phyloP scores from a whole-genome alignment of 2,113 vertebrate species.

The Thymallus thymallus region DNA sequence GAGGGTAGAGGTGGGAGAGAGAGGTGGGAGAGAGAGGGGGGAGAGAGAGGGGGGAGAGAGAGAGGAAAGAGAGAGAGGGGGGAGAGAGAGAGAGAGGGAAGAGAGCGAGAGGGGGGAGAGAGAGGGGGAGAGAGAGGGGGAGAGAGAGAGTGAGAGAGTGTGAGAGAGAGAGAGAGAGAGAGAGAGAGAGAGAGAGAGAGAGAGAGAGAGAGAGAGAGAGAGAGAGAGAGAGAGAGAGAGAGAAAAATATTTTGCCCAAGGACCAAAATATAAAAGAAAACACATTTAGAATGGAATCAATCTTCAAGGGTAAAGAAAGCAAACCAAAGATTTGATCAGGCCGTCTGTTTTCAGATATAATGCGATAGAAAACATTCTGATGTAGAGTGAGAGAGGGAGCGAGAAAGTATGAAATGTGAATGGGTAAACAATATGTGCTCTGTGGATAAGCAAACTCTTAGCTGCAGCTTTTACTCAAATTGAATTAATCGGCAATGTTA shows the following conservation, averaged over 20 bases:
- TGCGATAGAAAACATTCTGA: slow-evolving; percentile 31
- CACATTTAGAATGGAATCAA: slow-evolving; percentile 58
- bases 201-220: too few species aligned
- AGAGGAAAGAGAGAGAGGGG: too few species aligned
- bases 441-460: slow-evolving; percentile 21
- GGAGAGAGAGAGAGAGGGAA: too few species aligned
- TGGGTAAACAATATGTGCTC: slow-evolving; percentile 46
- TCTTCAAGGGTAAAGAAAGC: slow-evolving; percentile 27
- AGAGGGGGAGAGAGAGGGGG: too few species aligned
- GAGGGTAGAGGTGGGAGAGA: too few species aligned
- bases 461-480: slow-evolving; percentile 2
- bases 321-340: slow-evolving; percentile 46
- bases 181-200: too few species aligned
- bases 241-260: slow-evolving; percentile 17
- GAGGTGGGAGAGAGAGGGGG: too few species aligned
- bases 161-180: too few species aligned
- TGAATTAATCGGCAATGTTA: slow-evolving; percentile 24
- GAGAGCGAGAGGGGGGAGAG: too few species aligned
- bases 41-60: too few species aligned
- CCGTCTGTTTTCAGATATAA: slow-evolving; percentile 46
- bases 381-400: too few species aligned
- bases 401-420: slow-evolving; percentile 21
- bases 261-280: slow-evolving; percentile 58
- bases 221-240: slow-evolving; percentile 22
- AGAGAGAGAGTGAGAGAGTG: too few species aligned